Base-by-base conservation (phyloP, 2,797 vertebrate genomes). In the Rhyacichthys aspro region DNA sequence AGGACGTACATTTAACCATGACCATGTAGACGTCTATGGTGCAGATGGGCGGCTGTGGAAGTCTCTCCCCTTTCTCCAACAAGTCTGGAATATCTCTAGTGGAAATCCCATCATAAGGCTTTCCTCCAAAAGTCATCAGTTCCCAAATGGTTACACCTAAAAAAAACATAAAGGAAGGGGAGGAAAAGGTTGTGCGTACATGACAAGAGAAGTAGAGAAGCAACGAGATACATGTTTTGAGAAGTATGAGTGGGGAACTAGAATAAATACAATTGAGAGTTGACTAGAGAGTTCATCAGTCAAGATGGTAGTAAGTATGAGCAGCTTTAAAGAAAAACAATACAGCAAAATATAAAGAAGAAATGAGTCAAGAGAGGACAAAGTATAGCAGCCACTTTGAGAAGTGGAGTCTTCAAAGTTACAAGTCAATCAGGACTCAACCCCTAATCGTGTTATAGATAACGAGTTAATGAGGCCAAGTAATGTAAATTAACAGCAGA, bases 1-100 rank as follows among this genome's bases (percentile, higher is more conserved):
- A 11, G 7, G 2, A 81, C 96, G 76, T 92, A 99, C 98, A 99
- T 93, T 98, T 98, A 63, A 99, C 97, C 97, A 99, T 98, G 83
- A 99, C 96, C 98, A 99, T 99, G 81, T 99, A 99, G 62, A 99
- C 97, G 0, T 99, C 98, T 39, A 99, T 99, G 64, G 98, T 99
- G 90, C 95, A 97, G 88, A 98, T 95, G 0, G 98, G 98, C 10
- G 98, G 98, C 41, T 99, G 98, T 0, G 98, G 95, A 58, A 99
- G 91, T 11, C 98, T 92, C 67, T 99, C 98, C 28, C 98, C 98
- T 89, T 99, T 99, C 86, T 99, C 98, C 44, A 99, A 65, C n/a
- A 99, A 93, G 74, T 99, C 98, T 0, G 98, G 96, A 38, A 99
- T 99, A 71, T 99, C 98, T 67, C 98, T 91, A 1, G 97, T 98